Evolutionary conservation across 2,113 vertebrate genomes (phyloP), one percentile per base, ranked within the genome.

Genomic region (Muntiacus reevesi): DNA sequence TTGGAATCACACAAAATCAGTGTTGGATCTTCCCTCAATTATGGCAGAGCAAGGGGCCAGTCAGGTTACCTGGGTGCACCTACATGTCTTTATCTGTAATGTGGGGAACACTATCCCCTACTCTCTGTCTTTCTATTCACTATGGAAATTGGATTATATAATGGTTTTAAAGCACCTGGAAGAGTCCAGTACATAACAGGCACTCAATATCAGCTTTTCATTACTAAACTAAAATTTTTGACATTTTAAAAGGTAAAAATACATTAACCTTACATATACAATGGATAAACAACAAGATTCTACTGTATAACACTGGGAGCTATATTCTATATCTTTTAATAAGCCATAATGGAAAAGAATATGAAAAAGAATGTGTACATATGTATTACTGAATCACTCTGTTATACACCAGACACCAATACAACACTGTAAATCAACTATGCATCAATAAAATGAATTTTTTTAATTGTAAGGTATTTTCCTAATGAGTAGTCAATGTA

Each of bases 221-320:
- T 47, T 54, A 78, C 52, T 95, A 95, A 86, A 43, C 27, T 43
- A 83, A 97, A 96, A 59, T 89, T 36, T 85, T 21, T n/a, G 6
- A 87, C 19, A 85, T 76, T 90, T 96, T 79, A 64, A 89, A 87
- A 88, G 52, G 27, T 50, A 86, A 97, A 96, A 95, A 62, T 19
- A 52, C 28, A 88, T 89, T 83, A 67, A 89, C 55, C 4, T 87
- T 81, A 52, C 19, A 19, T n/a, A 81, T 33, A 81, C 16, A 81
- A 52, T 52, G 5, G 47, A 52, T 81, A 52, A 81, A 52, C 47
- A 81, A 52, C 16, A 81, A 52, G 47, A 52, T 12, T 30, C 30
- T n/a, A 81, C 30, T 52, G 47, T 52, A 81, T 33, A 81, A 45
- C 45, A 81, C 45, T 50, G 40, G 25, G 25, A 78, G 45, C 7